Evolutionary conservation across 1,140 invertebrate genomes (phyloP).

Genomic region (Thaumetopoea pityocampa): DNA sequence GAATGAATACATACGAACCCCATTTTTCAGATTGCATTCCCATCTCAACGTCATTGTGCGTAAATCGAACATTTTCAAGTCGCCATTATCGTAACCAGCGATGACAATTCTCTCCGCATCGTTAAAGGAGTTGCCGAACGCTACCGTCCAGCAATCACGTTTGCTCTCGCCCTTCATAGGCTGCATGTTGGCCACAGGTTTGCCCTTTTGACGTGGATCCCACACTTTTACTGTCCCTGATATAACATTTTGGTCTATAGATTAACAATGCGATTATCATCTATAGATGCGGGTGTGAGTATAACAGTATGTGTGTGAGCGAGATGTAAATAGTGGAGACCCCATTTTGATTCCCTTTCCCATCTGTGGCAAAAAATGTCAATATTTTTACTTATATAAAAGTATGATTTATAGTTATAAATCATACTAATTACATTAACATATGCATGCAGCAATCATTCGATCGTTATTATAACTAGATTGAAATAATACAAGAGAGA

Average conservation of each 20-base stretch:
- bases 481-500: too few species aligned
- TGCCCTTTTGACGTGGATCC: conserved; percentile 93
- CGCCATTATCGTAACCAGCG: conserved; percentile 97
- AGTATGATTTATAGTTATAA: too few species aligned
- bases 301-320: too few species aligned
- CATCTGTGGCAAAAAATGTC: too few species aligned
- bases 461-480: too few species aligned
- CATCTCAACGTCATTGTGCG: conserved; percentile 88
- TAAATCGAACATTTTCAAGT: conserved; percentile 97
- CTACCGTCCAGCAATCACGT: conserved; percentile 92
- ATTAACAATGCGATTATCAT: not conserved
- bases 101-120: conserved; percentile 89
- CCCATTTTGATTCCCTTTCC: too few species aligned
- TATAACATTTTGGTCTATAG: not conserved
- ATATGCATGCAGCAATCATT: too few species aligned
- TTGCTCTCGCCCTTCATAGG: conserved; percentile 78
- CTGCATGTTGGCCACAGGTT: conserved; percentile 91
- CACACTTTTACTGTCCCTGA: conserved; percentile 93
- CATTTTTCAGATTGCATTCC: conserved; percentile 96
- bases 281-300: too few species aligned
- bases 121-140: conserved; percentile 93
- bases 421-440: too few species aligned
- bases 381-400: too few species aligned
- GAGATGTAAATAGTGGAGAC: too few species aligned
- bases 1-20: conserved; percentile 79